Evolutionary conservation across 2,113 vertebrate species (phyloP), one percentile per base, ranked within the genome.

Genomic region (Panthera tigris): DNA sequence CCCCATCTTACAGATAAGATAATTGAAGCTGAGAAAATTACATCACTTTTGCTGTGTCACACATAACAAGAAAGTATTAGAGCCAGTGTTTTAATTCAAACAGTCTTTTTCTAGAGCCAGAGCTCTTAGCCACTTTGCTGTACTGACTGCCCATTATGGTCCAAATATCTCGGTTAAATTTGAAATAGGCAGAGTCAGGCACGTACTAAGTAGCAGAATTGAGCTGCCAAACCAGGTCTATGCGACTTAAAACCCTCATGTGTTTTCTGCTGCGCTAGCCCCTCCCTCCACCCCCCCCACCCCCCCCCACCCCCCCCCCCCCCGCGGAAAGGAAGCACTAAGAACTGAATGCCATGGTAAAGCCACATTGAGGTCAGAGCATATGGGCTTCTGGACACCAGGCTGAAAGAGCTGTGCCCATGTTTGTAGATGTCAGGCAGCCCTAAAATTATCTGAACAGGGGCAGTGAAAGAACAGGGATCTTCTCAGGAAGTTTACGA

Each of bases 1-100:
- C 23, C 39, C 36, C 21, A 91, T 65, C 93, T 96, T 82, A 55
- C 23, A 92, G 36, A 68, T 21, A 18, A 93, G 5, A 9, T 39
- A 66, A 85, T 23, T 21, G 57, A 82, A 74, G 27, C 9, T 88
- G 87, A 48, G 36, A 73, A 74, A 82, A 8, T 84, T 29, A 39
- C 85, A 2, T 71, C 27, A 55, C 7, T 50, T 74, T 11, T 76
- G 36, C 19, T 33, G 88, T 61, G 25, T 86, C 61, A 45, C 29
- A 63, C 50, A 7, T 0, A 65, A 14, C 33, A 52, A 80, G 81
- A 41, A 87, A 83, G 23, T 25, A 4, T 19, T 41, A 69, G 33
- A 63, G 48, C 8, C 63, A 16, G 6, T 50, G 9, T 78, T 41
- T 66, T 76, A 57, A 36, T 82, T 55, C 57, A 57, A n/a, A 41